phyloP scores from a whole-genome alignment of 2,113 vertebrate species.

The Muntiacus reevesi region DNA sequence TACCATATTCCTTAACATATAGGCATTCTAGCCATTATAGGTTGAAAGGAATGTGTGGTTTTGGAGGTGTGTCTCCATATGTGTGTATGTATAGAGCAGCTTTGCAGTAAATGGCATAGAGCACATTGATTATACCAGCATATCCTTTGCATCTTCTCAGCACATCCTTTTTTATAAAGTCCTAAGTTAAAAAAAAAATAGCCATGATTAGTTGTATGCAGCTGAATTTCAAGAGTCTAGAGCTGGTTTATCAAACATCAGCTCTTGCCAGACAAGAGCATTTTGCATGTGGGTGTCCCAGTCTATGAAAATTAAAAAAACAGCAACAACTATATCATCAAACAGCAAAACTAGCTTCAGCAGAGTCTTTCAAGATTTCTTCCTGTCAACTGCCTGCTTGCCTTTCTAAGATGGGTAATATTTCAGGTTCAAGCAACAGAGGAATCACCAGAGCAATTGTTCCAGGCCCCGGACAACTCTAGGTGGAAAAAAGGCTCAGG shows the following conservation, averaged over 20 bases:
- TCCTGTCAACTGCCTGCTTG: not conserved
- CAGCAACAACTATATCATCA: too few relatives aligned
- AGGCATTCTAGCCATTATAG: not conserved
- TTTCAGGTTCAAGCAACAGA: not conserved
- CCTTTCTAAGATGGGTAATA: not conserved
- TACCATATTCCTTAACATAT: not conserved
- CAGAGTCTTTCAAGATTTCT: not conserved
- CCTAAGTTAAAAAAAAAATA: not conserved
- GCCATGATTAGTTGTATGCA: not conserved
- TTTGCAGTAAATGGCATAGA: not conserved
- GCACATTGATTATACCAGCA: not conserved
- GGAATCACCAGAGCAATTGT: not conserved
- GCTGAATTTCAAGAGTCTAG: not conserved
- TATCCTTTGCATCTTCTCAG: not conserved
- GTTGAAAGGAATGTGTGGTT: not conserved
- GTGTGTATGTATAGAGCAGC: not conserved
- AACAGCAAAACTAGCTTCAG: not conserved
- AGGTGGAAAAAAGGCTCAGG: not conserved
- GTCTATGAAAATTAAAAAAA: not conserved
- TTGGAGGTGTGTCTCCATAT: accelerated
- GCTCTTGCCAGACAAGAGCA: not conserved
- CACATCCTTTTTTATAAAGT: not conserved
- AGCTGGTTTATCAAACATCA: not conserved
- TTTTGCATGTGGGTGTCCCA: not conserved
- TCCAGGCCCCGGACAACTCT: not conserved